These are phyloP conservation scores for Megaustenia siamemsis DNA, from an alignment of 2,888 invertebrate species.

Conservation along the genomic window DNA sequence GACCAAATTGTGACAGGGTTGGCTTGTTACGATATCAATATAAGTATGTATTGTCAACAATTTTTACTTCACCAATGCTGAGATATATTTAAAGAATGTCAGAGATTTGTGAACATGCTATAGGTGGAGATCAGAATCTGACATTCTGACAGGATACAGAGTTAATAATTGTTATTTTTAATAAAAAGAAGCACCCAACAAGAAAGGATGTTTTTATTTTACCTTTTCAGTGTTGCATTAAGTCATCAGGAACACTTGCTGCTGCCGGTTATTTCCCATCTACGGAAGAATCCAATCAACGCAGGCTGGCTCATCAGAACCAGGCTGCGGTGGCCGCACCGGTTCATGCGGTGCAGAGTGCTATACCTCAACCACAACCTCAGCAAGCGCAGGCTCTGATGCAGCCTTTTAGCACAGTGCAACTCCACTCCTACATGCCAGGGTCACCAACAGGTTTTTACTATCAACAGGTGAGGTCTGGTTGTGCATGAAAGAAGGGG, in stretches of 20 bases:
- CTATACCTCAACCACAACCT: slow-evolving; percentile 28
- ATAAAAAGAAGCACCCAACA: no score
- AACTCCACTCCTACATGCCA: slow-evolving; percentile 30
- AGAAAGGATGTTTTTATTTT: no score
- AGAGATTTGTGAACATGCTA: no score
- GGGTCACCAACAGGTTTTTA: slow-evolving; percentile 38
- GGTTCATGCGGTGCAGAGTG: slow-evolving; percentile 22
- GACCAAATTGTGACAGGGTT: no score
- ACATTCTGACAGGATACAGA: no score
- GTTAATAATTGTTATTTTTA: no score
- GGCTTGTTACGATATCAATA: no score
- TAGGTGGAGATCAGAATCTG: no score
- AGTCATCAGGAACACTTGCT: slow-evolving; percentile 51
- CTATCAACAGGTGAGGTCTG: slow-evolving; percentile 43
- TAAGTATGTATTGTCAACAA: no score
- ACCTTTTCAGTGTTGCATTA: slow-evolving; percentile 50
- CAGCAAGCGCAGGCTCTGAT: slow-evolving; percentile 44
- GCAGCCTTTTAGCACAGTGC: slow-evolving; percentile 36
- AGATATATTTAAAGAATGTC: no score
- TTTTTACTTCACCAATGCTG: no score
- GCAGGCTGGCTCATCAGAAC: slow-evolving; percentile 41
- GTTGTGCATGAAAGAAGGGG: no score
- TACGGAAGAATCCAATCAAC: slow-evolving; percentile 46
- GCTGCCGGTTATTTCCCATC: slow-evolving; percentile 51
- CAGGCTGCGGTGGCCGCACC: slow-evolving; percentile 21